Base-by-base conservation (phyloP, 2,113 vertebrate species). In the Mastomys coucha region DNA sequence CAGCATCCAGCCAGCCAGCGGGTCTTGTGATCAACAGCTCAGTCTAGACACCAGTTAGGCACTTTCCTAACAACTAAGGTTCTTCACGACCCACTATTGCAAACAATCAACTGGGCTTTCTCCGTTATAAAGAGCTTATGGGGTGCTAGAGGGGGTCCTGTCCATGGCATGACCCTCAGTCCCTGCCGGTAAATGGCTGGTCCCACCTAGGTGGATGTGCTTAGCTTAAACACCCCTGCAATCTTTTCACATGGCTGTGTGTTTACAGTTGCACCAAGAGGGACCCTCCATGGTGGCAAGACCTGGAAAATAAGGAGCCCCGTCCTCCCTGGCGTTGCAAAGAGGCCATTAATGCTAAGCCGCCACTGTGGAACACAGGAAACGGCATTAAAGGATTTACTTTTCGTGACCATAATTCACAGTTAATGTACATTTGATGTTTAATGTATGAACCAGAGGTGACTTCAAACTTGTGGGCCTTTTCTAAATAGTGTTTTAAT, bases 401-500 rank as follows among this genome's bases (percentile, higher is more conserved):
- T 98, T 98, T 98, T 98, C 98, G 98, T 98, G 98, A 98, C 98
- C 98, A 98, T 98, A 98, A 99, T 98, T 99, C 98, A 98, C 98
- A 98, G 98, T 98, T 99, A 99, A 98, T 98, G 97, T 98, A 98
- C 98, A 98, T 98, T 98, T 98, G 98, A 99, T 99, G 98, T 99
- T 99, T 99, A 98, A 99, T 98, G 98, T 98, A 99, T 98, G 99
- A 99, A 98, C 98, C 98, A 97, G 98, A 98, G 98, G 98, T 98
- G 99, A 99, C 98, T 98, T 98, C 98, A 98, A 97, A 98, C 98
- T 98, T 97, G 96, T 67, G 87, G 88, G 98, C 97, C 98, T 98
- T 98, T 98, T 98, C 98, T 98, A 98, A 99, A 99, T 98, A 99
- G 98, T 97, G 97, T 98, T 99, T 98, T 99, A 98, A 98, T 99